These are phyloP conservation scores for Calephelis virginiensis DNA, from an alignment of 1,140 invertebrate species.

Conservation along the genomic window DNA sequence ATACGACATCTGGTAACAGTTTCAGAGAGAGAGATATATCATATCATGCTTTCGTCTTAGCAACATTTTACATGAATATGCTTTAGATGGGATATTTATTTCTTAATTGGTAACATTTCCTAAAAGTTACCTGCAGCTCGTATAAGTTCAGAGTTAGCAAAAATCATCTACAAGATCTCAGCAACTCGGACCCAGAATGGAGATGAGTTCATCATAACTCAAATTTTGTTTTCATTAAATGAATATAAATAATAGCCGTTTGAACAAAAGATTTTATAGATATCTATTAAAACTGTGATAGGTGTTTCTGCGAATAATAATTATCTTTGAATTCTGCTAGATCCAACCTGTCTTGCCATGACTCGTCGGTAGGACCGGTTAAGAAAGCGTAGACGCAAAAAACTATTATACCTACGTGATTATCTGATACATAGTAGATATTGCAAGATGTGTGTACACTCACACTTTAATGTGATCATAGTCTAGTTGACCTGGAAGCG, in stretches of 20 bases:
- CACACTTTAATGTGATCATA: conserved; percentile 9
- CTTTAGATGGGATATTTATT: too few species aligned
- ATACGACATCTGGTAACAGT: too few species aligned
- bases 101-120: too few species aligned
- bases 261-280: conserved; percentile 11
- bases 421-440: conserved; percentile 19
- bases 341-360: conserved; percentile 10
- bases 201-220: too few species aligned
- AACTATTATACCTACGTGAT: conserved; percentile 24
- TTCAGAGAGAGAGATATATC: too few species aligned
- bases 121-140: too few species aligned
- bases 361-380: conserved; percentile 23
- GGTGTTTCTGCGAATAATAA: conserved; percentile 15
- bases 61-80: too few species aligned
- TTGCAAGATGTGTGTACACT: conserved; percentile 4
- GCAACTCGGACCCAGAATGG: too few species aligned
- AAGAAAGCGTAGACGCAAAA: conserved; percentile 28
- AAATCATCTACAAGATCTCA: too few species aligned
- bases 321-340: conserved; percentile 12
- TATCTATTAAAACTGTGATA: conserved; percentile 12
- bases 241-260: neutral
- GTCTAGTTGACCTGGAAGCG: neutral
- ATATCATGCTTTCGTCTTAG: too few species aligned
- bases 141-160: too few species aligned
- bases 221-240: neutral